phyloP scores from a whole-genome alignment of 2,113 vertebrate genomes.

The Sorex araneus region DNA sequence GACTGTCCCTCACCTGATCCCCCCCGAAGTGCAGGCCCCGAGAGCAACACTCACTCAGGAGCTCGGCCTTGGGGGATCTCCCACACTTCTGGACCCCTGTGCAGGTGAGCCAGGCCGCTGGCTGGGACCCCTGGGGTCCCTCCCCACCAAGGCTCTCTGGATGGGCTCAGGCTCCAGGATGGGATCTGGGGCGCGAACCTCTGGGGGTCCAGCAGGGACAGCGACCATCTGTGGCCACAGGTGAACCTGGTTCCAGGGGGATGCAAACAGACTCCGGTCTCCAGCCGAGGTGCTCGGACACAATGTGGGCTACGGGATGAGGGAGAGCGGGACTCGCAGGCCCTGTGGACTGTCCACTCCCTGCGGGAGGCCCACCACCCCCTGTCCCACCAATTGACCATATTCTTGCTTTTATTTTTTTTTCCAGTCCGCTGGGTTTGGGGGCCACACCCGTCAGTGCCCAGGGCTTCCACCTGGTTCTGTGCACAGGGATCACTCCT shows the following conservation, averaged over 20 bases:
- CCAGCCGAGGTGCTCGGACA: background rate
- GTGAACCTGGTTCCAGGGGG: background rate
- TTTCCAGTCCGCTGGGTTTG: no score
- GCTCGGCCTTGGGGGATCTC: background rate
- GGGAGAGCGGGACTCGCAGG: background rate
- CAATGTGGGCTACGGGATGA: fast-evolving
- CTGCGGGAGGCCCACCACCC: background rate
- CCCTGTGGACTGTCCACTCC: background rate
- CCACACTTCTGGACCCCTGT: background rate
- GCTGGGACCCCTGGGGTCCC: background rate
- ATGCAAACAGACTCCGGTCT: background rate
- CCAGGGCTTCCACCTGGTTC: no score
- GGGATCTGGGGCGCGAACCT: background rate
- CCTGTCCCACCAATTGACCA: background rate
- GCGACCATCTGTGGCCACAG: background rate
- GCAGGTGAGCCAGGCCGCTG: background rate
- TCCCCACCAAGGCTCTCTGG: background rate
- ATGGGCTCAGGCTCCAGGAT: background rate
- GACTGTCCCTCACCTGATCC: background rate
- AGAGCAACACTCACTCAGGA: background rate
- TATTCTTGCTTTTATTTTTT: no score
- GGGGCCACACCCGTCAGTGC: no score
- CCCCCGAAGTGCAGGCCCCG: background rate
- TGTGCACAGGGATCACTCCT: no score
- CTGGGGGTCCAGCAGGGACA: background rate